Evolutionary conservation across 2,797 vertebrate genomes (phyloP), one percentile per base, ranked within the genome.

Genomic region (Brachyalestes nurse): DNA sequence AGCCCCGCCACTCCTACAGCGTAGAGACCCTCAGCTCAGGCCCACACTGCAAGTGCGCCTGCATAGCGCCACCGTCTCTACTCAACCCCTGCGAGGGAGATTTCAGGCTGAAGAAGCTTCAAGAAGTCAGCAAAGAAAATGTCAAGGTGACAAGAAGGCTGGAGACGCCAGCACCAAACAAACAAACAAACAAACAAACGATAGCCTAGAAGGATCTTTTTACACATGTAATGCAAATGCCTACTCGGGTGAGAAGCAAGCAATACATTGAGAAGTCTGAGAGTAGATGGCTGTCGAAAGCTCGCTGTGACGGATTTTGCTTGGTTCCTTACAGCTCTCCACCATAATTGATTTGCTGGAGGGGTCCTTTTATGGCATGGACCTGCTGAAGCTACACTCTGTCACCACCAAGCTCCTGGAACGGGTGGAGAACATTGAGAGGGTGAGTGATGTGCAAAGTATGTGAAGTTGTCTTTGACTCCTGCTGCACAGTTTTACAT

Each of bases 21-120:
- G 96, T 99, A 93, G 97, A 99, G 88, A 98, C 97, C 21, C 94
- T 98, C 90, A 96, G 96, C 7, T 96, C 96, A 0, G 97, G 97
- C 75, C 91, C 96, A 0, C 88, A 93, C 87, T 99, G 97, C 94
- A 97, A 97, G 89, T 99, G 97, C 87, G 93, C 96, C 0, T 99
- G 98, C 9, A 91, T 97, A 12, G 97, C 97, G 0, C 97, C 97
- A 8, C 96, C 95, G 0, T 97, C 97, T 0, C 95, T 96, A 0
- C 93, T 98, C 89, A 97, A 97, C 67, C 97, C 97, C 0, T 99
- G 97, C 0, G 96, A 97, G 86, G 96, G 95, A 1, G 96, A 97
- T 88, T 96, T 93, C 91, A 93, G 97, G 87, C 93, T 97, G 79
- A 95, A 97, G 90, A 95, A 92, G 82, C 95, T 97, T 55, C 92